Percentiles rank a stretch among this genome's conserved stretches.
phyloP scores from a whole-genome alignment of 2,797 vertebrate species.

The Buphagus erythrorhynchus region DNA sequence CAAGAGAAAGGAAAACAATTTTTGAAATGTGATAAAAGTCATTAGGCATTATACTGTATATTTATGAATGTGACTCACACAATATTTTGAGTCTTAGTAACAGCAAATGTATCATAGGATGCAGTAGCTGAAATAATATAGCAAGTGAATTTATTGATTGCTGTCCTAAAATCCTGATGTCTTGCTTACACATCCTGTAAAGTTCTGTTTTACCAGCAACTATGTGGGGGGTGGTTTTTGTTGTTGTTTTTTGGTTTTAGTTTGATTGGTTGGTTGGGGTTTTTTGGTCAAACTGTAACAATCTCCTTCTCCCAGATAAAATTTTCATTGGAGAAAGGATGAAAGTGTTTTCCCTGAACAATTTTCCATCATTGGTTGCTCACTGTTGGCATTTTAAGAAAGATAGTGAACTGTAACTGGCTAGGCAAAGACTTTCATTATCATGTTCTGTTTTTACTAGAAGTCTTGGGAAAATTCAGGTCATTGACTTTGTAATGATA shows the following conservation, averaged over 20 bases:
- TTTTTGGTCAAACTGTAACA: background rate
- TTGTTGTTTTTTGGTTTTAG: background rate
- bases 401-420: background rate
- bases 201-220: background rate
- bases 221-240: accelerated
- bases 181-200: background rate
- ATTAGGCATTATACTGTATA: background rate
- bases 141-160: background rate
- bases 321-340: background rate
- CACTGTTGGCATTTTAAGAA: background rate
- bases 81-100: background rate
- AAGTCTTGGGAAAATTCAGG: background rate
- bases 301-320: background rate
- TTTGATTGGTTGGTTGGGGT: background rate
- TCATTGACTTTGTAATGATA: constrained; percentile 17
- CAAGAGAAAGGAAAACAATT: background rate
- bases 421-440: background rate
- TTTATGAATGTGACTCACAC: background rate
- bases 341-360: background rate
- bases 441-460: background rate
- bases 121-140: background rate
- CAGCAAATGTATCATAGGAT: background rate
- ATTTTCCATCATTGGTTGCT: background rate
- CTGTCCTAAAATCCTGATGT: background rate
- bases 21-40: background rate